Percentiles rank a stretch among this genome's conserved stretches.
Conservation (phyloP, 2,113 vertebrate genomes). For the Ramphastos sulfuratus region DNA sequence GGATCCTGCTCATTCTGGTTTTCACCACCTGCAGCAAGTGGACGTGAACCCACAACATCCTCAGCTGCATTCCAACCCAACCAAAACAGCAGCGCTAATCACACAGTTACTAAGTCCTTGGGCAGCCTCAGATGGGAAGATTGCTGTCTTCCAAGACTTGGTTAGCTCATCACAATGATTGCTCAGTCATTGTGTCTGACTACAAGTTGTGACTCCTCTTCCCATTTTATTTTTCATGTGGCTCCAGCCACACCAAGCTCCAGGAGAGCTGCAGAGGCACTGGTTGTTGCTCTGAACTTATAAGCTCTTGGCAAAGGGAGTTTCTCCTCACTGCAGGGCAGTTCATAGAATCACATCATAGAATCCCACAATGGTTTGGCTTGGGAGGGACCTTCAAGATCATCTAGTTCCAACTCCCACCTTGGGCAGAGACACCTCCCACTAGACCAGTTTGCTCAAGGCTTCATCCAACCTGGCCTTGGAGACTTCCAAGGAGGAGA, state of each 20-base stretch:
- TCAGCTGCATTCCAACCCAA: constrained; percentile 50
- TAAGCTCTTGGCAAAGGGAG: constrained; percentile 29
- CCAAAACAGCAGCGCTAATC: constrained; percentile 43
- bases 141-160: constrained; percentile 48
- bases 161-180: background rate
- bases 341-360: background rate
- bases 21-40: constrained; percentile 52
- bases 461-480: no score
- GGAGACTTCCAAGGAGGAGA: no score
- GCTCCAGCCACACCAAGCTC: constrained; percentile 2
- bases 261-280: constrained; percentile 35
- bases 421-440: no score
- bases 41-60: constrained; percentile 32
- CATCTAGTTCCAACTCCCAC: no score
- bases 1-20: constrained; percentile 42
- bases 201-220: constrained; percentile 51
- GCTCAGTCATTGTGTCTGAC: constrained; percentile 54
- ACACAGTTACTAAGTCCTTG: constrained; percentile 45
- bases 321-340: background rate
- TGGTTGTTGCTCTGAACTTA: constrained; percentile 7
- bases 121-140: constrained; percentile 36
- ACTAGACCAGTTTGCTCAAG: no score
- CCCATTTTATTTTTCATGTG: constrained; percentile 51
- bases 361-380: no score
- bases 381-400: no score